Base-by-base conservation (phyloP, 2,113 vertebrate species). In the Leucopsar rothschildi region DNA sequence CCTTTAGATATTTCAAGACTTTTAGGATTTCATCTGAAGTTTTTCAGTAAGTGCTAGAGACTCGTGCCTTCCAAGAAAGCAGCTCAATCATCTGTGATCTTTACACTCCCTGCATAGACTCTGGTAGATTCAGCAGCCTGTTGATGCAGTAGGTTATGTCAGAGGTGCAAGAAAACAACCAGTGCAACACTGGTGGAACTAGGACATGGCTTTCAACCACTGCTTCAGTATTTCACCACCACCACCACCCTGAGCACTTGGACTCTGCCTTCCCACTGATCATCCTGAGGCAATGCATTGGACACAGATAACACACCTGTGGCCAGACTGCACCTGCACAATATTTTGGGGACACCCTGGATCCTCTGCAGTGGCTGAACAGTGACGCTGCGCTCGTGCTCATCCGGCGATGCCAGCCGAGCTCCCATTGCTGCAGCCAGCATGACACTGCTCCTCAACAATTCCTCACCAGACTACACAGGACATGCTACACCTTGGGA, bases 371-470 rank as follows among this genome's bases (percentile, higher is more conserved):
- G 69, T 5, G 5, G 14, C 59, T 77, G 45, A 73, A 33, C 27
- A 12, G n/a, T 13, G 50, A 44, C 0, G 1, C 14, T 22, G 17
- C 3, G 11, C 50, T 81, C 42, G 33, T 29, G 55, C 10, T 72
- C 13, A 31, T 15, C 10, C 0, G 0, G 3, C 0, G 0, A 29
- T 56, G 50, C 45, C 73, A 89, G 55, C 28, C 65, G 33, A 42
- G 4, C 35, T 90, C n/a, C 60, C 15, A 10, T 3, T 27, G 22
- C 28, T 35, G 18, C 64, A 60, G 59, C 23, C 10, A 10, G 8
- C 68, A 14, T 4, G 31, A 37, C 2, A 0, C 44, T 1, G 2
- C 37, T 77, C 47, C 82, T 24, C 1, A 1, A 4, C 19, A 72
- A 28, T 28, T 80, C 53, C 37, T 42, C 23, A 23, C 15, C 39